Base-by-base conservation (phyloP, 1,140 invertebrate genomes). In the Drosophila biarmipes region DNA sequence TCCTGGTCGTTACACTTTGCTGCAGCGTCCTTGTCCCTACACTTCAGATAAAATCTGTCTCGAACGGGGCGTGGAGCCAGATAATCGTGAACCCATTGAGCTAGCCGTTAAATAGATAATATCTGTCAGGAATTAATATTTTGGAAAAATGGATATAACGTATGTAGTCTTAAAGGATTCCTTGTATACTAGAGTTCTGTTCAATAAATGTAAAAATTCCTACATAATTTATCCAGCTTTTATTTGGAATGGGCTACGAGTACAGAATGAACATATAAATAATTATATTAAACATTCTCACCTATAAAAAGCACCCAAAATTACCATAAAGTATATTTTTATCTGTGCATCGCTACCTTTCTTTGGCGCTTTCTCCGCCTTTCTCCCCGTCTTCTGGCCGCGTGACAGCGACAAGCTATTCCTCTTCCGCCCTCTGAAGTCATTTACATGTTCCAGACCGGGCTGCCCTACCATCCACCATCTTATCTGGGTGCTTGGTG, bases 361-460 rank as follows among this genome's bases (percentile, higher is more conserved):
- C 35, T 19, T 40, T 42, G 43, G n/a, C 45, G 29, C 42, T 42
- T 48, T 72, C 48, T 11, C 31, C 21, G 29, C 37, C 49, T 19
- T 43, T 19, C 40, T 19, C 37, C 17, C 42, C 34, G 40, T 58
- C 55, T 29, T 19, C 45, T 27, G 45, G 64, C 67, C 63, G 63
- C 67, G 43, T 67, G 63, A 51, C 63, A 67, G 63, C 61, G 45
- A 66, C 63, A 66, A 67, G 63, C 59, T 12, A 67, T 42, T 67
- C 29, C 63, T 51, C 57, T 24, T 54, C 15, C 40, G 12, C 40
- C 61, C 51, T 54, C 48, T 51, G 57, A 56, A 79, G 71, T 74
- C 80, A 84, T 84, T 84, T 84, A 85, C 80, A 84, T 84, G 80
- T 85, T 85, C 63, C 56, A 67, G 55, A 59, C 71, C n/a, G 2